Evolutionary conservation across 2,113 vertebrate species (phyloP), one percentile per base, ranked within the genome.

Genomic region (Limnothrissa miodon): DNA sequence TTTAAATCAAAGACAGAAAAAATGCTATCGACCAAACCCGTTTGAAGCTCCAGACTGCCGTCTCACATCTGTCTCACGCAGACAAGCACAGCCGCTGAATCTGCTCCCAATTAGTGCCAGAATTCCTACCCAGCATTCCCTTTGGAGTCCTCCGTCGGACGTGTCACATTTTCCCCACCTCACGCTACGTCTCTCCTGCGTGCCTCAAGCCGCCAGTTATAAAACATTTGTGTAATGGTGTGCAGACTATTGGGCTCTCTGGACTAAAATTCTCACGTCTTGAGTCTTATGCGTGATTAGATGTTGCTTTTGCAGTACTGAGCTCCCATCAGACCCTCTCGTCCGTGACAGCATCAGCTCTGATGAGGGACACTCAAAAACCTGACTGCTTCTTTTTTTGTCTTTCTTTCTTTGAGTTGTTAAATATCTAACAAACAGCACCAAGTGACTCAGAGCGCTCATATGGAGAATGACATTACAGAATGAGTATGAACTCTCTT

Each of bases 191-290:
- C 39, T 45, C 59, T 81, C 86, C 83, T 85, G 53, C 19, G 8
- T 1, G 2, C 80, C 89, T 84, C 84, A 81, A 91, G 89, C 87
- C 87, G 82, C 78, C 17, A 84, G 81, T 79, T 87, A 86, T 91
- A 92, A 92, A 93, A 91, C 46, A 44, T 85, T 88, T 79, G 84
- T 79, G 84, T 87, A 89, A 90, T 87, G 86, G 85, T 87, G 88
- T 87, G 89, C 84, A 91, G 80, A 89, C 90, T 83, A 79, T 86
- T 89, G 90, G 83, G 39, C 45, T 81, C 39, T 74, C 17, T 33
- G 9, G 25, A 66, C n/a, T 66, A 10, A 66, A 66, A 33, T 8
- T 66, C 9, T 59, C 21, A 25, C 59, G 23, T 9, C n/a, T 25
- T n/a, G 36, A 74, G 66, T 74, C 66, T 56, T 21, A 15, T 36